Evolutionary conservation across 2,113 vertebrate species (phyloP).

Genomic region (Tretioscincus oriximinensis): DNA sequence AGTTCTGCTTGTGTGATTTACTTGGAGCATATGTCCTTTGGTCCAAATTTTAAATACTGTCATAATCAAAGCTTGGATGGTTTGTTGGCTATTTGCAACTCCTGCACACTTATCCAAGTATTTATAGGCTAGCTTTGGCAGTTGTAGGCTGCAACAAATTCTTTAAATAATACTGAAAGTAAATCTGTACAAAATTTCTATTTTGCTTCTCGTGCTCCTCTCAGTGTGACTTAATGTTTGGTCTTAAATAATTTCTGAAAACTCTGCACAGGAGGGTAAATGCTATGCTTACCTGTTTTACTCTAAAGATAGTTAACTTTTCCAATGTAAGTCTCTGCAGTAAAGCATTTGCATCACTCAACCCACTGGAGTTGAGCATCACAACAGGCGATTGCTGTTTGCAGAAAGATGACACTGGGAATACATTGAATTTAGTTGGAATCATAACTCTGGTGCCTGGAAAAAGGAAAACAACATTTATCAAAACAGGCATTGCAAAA

Average conservation of each 20-base stretch:
- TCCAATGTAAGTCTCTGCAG: background rate
- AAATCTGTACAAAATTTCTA: slow-evolving; percentile 19
- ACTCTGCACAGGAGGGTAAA: background rate
- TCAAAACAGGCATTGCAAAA: background rate
- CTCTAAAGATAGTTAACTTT: slow-evolving; percentile 26
- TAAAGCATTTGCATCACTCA: slow-evolving; percentile 31
- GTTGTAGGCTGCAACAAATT: slow-evolving; percentile 24
- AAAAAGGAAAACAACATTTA: slow-evolving; percentile 6
- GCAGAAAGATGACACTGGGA: slow-evolving; percentile 1
- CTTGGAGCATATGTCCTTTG: slow-evolving; percentile 1
- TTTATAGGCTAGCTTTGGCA: slow-evolving; percentile 30
- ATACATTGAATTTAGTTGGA: background rate
- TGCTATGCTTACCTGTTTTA: slow-evolving; percentile 7
- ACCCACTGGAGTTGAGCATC: background rate
- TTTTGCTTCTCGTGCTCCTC: slow-evolving; percentile 25
- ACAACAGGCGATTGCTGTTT: slow-evolving; percentile 16
- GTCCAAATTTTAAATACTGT: slow-evolving; percentile 28
- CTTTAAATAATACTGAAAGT: slow-evolving; percentile 5
- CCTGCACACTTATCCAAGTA: slow-evolving; percentile 37
- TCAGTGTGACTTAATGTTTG: slow-evolving; percentile 40
- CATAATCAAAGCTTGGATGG: slow-evolving; percentile 8
- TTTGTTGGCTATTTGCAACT: slow-evolving; percentile 31
- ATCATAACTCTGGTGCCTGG: background rate
- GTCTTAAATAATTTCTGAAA: slow-evolving; percentile 31
- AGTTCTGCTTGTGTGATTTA: slow-evolving; percentile 2